These are phyloP conservation scores for human (Homo sapiens) DNA, from an alignment of 2,113 vertebrate genomes.

Conservation along the genomic window DNA sequence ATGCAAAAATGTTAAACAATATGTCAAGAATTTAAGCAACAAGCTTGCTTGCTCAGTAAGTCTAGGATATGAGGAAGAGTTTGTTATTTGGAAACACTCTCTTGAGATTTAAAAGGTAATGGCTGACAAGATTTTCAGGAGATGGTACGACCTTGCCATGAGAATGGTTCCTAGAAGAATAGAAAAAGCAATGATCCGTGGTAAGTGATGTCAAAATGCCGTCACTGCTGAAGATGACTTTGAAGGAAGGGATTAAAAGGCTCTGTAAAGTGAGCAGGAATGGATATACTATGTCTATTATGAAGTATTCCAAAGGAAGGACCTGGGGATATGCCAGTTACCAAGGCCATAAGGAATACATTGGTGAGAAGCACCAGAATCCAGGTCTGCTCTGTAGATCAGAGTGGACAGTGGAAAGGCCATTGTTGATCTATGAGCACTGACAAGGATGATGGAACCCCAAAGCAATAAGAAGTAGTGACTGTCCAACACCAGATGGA, in stretches of 20 bases:
- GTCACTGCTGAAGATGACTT: background rate
- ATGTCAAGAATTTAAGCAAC: background rate
- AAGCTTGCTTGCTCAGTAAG: background rate
- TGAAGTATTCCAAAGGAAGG: background rate
- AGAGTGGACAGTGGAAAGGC: background rate
- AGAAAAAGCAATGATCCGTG: background rate
- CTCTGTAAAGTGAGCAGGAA: background rate
- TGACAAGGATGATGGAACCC: background rate
- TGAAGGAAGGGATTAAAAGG: background rate
- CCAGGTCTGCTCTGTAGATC: background rate
- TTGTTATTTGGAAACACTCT: background rate
- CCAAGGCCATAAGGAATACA: background rate
- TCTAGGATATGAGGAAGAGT: background rate
- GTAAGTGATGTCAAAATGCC: background rate
- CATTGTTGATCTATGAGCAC: fast-evolving
- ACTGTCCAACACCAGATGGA: background rate
- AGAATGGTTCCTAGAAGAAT: background rate
- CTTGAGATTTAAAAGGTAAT: background rate
- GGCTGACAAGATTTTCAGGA: background rate
- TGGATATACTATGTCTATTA: no score
- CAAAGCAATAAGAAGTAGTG: background rate
- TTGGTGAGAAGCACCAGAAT: background rate
- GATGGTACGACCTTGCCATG: background rate
- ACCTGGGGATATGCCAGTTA: background rate
- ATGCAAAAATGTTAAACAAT: background rate